Conservation (phyloP, 2,113 vertebrate genomes). For the Melanocharis versteri region DNA sequence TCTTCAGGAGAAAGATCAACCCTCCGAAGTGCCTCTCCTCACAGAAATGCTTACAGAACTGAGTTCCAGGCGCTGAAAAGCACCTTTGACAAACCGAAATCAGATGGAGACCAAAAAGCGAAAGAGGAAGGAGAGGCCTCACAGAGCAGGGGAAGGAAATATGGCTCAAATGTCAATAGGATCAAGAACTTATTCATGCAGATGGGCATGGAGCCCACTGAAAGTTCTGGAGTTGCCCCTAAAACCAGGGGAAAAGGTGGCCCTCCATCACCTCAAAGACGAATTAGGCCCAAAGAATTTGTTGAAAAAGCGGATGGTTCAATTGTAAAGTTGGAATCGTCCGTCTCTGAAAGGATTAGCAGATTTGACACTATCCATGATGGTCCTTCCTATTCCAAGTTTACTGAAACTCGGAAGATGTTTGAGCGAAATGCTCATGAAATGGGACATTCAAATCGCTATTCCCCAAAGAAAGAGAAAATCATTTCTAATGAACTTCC, state of each 20-base stretch:
- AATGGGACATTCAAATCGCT: slow-evolving; percentile 81
- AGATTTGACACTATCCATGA: slow-evolving; percentile 77
- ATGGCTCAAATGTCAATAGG: slow-evolving; percentile 94
- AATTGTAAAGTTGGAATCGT: slow-evolving; percentile 85
- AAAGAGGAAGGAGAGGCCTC: slow-evolving; percentile 81
- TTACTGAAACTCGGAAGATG: slow-evolving; percentile 91
- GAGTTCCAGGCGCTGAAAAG: slow-evolving; percentile 98
- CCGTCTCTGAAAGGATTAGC: slow-evolving; percentile 82
- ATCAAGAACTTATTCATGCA: slow-evolving; percentile 99
- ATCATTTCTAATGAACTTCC: slow-evolving; percentile 80
- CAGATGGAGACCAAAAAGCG: slow-evolving; percentile 83
- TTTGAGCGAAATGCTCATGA: slow-evolving; percentile 89
- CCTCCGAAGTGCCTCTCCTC: slow-evolving; percentile 96
- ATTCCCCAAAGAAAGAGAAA: slow-evolving; percentile 85
- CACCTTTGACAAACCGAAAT: slow-evolving; percentile 93
- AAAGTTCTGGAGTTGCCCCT: slow-evolving; percentile 62
- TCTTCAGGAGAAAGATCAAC: slow-evolving; percentile 90
- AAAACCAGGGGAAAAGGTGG: slow-evolving; percentile 76
- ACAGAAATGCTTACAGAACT: slow-evolving; percentile 94
- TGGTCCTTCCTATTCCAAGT: slow-evolving; percentile 85
- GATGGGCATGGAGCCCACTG: slow-evolving; percentile 86
- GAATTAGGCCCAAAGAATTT: slow-evolving; percentile 86
- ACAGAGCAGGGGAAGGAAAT: slow-evolving; percentile 90
- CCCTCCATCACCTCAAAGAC: slow-evolving; percentile 81
- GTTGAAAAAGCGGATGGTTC: slow-evolving; percentile 88